These are phyloP conservation scores for Tamandua tetradactyla DNA, from an alignment of 2,797 vertebrate species.

Conservation along the genomic window DNA sequence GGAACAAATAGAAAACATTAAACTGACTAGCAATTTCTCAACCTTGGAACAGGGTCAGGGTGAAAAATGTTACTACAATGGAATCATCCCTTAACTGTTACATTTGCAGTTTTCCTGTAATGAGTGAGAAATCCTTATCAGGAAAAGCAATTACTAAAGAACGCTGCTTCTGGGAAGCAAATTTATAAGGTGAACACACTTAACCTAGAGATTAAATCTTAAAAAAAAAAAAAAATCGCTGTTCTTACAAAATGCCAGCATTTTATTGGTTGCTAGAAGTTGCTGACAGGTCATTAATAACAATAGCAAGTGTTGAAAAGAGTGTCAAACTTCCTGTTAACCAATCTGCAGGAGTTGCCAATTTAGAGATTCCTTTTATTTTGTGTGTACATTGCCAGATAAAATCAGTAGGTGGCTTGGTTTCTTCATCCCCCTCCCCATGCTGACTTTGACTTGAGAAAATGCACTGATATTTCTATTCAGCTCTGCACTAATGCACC, in stretches of 20 bases:
- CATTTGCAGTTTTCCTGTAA: conserved; percentile 67
- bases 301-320: conserved; percentile 39
- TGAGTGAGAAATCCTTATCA: conserved; percentile 68
- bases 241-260: conserved; percentile 7
- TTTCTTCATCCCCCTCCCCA: neutral
- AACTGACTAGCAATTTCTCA: conserved; percentile 42
- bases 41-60: conserved; percentile 51
- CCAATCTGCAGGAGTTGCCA: neutral
- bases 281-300: conserved; percentile 68
- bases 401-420: conserved; percentile 57
- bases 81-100: conserved; percentile 54
- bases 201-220: conserved; percentile 66
- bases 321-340: conserved; percentile 50
- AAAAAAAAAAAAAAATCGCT: neutral
- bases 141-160: conserved; percentile 69
- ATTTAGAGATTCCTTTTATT: conserved; percentile 49
- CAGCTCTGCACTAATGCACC: conserved; percentile 67
- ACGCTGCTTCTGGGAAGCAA: conserved; percentile 58
- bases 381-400: conserved; percentile 28
- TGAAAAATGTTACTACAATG: conserved; percentile 69
- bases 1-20: conserved; percentile 63
- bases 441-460: conserved; percentile 45
- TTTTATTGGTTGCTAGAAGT: conserved; percentile 59
- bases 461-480: conserved; percentile 78
- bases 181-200: conserved; percentile 71